These are phyloP conservation scores for Brachirus orientalis DNA, from an alignment of 2,113 vertebrate species.

Conservation along the genomic window DNA sequence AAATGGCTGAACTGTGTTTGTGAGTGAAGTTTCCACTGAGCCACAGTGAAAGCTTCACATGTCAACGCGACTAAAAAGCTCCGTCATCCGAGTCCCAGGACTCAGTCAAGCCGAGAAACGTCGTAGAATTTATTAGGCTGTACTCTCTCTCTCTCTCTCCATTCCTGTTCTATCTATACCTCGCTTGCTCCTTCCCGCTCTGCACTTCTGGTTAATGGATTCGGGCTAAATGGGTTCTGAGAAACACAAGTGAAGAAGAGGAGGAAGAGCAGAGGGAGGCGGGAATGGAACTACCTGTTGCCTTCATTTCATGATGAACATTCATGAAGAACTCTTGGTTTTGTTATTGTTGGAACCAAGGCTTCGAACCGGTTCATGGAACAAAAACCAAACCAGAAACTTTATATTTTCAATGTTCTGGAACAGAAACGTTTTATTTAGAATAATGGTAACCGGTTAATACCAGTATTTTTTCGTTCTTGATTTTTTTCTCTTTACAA, in stretches of 20 bases:
- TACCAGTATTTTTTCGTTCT: too few species aligned
- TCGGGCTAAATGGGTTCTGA: constrained; percentile 69
- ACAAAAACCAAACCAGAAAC: too few species aligned
- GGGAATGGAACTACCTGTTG: constrained; percentile 27
- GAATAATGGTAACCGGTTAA: too few species aligned
- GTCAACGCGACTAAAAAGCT: constrained; percentile 35
- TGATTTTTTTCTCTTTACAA: too few species aligned
- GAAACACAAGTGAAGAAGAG: constrained; percentile 51
- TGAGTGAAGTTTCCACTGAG: too few species aligned
- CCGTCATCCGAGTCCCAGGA: constrained; percentile 36
- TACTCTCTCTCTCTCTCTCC: constrained; percentile 22
- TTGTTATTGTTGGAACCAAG: too few species aligned
- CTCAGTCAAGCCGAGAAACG: constrained; percentile 28
- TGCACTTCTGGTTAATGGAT: constrained; percentile 72
- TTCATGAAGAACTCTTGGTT: too few species aligned
- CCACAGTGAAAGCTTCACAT: neutral
- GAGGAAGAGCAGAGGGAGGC: constrained; percentile 13
- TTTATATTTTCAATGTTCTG: too few species aligned
- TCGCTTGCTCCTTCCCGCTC: constrained; percentile 29
- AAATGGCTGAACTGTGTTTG: too few species aligned
- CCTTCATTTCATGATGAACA: neutral
- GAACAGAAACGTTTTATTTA: too few species aligned
- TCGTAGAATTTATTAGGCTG: constrained; percentile 44
- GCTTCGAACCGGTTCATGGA: too few species aligned
- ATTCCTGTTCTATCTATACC: constrained; percentile 16